Evolutionary conservation across 2,888 invertebrate species (phyloP).

Genomic region (Agrochola lota): DNA sequence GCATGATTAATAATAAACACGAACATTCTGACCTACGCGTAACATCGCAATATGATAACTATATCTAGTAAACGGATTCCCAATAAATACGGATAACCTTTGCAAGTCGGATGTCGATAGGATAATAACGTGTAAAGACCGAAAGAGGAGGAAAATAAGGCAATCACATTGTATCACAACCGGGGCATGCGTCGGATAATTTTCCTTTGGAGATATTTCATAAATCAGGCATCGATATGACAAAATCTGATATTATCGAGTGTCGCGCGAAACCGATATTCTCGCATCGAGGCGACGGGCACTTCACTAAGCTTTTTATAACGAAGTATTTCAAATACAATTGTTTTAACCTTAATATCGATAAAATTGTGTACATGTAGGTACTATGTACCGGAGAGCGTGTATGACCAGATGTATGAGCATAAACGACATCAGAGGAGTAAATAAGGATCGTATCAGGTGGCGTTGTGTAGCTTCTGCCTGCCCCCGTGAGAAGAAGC

Average conservation of each 20-base stretch:
- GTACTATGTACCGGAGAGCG: neutral
- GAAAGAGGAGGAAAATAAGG: constrained; percentile 79
- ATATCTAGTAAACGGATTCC: constrained; percentile 58
- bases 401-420: neutral
- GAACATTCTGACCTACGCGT: constrained; percentile 39
- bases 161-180: constrained; percentile 84
- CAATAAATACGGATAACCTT: constrained; percentile 70
- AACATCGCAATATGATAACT: constrained; percentile 49
- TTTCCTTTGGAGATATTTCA: constrained; percentile 80
- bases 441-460: neutral
- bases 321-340: constrained; percentile 28
- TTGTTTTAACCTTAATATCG: neutral
- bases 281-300: constrained; percentile 59
- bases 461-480: neutral
- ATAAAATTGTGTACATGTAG: neutral
- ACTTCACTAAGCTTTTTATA: constrained; percentile 50
- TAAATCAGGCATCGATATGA: constrained; percentile 80
- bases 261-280: constrained; percentile 59
- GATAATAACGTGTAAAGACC: constrained; percentile 83
- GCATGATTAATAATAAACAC: constrained; percentile 53
- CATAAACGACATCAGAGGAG: neutral
- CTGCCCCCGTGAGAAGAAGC: neutral
- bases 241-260: constrained; percentile 74
- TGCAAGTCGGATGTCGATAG: constrained; percentile 77
- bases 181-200: constrained; percentile 79